Evolutionary conservation across 2,113 vertebrate genomes (phyloP).

Genomic region (Nannospalax galili): DNA sequence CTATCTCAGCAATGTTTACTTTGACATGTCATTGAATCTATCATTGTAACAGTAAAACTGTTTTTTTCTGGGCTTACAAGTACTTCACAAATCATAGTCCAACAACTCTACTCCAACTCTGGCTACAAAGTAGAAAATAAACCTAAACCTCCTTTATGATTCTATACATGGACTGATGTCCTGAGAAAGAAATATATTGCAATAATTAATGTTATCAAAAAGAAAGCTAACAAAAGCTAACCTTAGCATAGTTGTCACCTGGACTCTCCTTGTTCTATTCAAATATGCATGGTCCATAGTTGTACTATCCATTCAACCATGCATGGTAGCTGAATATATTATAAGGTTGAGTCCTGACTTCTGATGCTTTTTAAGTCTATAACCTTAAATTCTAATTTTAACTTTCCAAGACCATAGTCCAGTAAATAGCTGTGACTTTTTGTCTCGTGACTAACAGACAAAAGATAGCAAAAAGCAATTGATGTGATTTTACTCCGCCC

Average conservation of each 20-base stretch:
- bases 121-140: slow-evolving; percentile 16
- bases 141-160: slow-evolving; percentile 36
- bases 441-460: neutral
- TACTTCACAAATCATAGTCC: slow-evolving; percentile 59
- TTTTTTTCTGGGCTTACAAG: slow-evolving; percentile 7
- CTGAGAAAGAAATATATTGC: neutral
- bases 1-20: slow-evolving; percentile 51
- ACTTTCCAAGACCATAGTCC: neutral
- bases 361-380: neutral
- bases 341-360: neutral
- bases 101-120: slow-evolving; percentile 37
- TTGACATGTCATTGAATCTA: slow-evolving; percentile 51
- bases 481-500: neutral
- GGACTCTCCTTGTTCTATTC: neutral
- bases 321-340: neutral
- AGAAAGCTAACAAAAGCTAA: neutral
- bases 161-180: neutral
- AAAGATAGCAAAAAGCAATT: neutral
- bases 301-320: neutral
- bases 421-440: neutral
- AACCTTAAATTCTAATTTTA: neutral
- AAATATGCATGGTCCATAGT: neutral
- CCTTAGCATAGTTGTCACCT: neutral
- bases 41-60: slow-evolving; percentile 40
- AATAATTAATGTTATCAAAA: neutral